Evolutionary conservation across 2,113 vertebrate genomes (phyloP), one percentile per base, ranked within the genome.

Genomic region (Scomber japonicus): DNA sequence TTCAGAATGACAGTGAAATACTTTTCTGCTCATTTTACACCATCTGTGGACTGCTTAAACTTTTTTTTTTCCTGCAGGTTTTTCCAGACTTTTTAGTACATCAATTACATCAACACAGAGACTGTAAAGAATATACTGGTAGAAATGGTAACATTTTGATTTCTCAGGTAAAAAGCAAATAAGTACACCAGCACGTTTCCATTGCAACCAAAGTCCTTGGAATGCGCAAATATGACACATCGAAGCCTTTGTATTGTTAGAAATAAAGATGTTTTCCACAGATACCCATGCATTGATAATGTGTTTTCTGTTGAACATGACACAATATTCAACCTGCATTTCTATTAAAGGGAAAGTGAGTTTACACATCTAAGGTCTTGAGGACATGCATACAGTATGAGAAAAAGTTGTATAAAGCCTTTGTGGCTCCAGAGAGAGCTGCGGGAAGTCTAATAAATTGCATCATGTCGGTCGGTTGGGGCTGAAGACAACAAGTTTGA

Each of bases 201-300:
- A 67, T 82, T 44, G 57, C 51, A 78, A 31, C 40, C 67, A 75
- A 66, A 82, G 55, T 67, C 31, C 62, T 84, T 78, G 35, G 45
- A 67, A 62, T 70, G 9, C 5, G 15, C 40, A 40, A 59, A 56
- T 60, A 21, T 53, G 57, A 59, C 56, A 53, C 10, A 11, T 7
- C 3, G 0, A 83, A 61, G 65, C 61, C 40, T 88, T 45, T 78
- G 63, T 84, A 62, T 78, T 49, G 30, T 76, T 81, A 62, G 67
- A 80, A 91, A 83, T 75, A 80, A 89, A 83, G 56, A 73, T 69
- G 69, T 83, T 86, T 86, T 71, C 62, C 73, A 75, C 49, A 60
- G 40, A 75, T 49, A 55, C 16, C 12, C 17, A 27, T 79, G 76
- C 80, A 46, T 51, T 67, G 50, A 67, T 66, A 27, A 56, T 68